Base-by-base conservation (phyloP, 1,140 invertebrate species). In the Drosophila nikananu region DNA sequence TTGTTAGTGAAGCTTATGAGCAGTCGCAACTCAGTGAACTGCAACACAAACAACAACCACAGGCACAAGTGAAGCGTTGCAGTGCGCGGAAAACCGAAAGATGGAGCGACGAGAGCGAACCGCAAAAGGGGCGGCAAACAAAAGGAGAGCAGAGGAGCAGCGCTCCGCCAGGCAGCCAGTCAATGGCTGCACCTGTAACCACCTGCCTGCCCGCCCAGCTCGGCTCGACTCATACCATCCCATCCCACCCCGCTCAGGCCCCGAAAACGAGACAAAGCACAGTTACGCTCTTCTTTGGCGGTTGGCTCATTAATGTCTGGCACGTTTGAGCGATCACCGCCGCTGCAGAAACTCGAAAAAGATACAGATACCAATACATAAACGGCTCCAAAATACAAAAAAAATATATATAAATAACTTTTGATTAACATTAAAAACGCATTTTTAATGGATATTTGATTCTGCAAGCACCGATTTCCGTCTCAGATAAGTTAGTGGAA, bases 1-100 rank as follows among this genome's bases (percentile, higher is more conserved):
- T 52, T 80, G 84, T 81, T 87, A 90, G 90, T 89, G 84, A 89
- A 81, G 86, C 86, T 90, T 89, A 84, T 90, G 86, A 90, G 86
- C 83, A 87, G 86, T 89, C 63, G 80, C 84, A 89, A 89, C 65
- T 89, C 77, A 89, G 70, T 89, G 84, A 89, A 80, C 80, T 89
- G 80, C 84, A 87, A 71, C 73, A 75, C 61, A 52, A 82, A 78
- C 52, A 86, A 80, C 76, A 80, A 79, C 65, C 76, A 68, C 60
- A 80, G 82, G 77, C 75, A 72, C 86, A 89, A 83, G 80, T 89
- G 84, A 87, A 87, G 81, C 84, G 84, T 83, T 83, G 76, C 81
- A 80, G 66, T 72, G 67, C 68, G 61, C 49, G 41, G 52, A 55
- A 55, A 37, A 57, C 15, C 49, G 44, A 75, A 62, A 75, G 71